Base-by-base conservation (phyloP, 2,113 vertebrate species). In the Cebidichthys violaceus region DNA sequence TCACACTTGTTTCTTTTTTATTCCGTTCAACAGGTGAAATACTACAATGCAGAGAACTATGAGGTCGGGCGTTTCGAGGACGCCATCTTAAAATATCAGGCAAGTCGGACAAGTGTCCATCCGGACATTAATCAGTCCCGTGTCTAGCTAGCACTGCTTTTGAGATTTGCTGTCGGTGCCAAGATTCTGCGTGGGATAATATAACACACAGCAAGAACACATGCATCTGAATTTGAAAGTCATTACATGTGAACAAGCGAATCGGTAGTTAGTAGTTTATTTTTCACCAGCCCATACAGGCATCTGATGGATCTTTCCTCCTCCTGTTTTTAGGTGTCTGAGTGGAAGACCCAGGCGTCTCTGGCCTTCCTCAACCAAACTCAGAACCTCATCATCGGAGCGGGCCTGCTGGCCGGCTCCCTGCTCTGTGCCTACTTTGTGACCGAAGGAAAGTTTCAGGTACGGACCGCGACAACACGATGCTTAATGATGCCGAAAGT, bases 381-480 rank as follows among this genome's bases (percentile, higher is more conserved):
- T 0, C 98, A 99, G 94, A 99, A 99, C 82, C 0, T 97, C 15
- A 92, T 99, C 90, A 99, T 99, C 6, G 96, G 97, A 0, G 65
- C 90, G 0, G 98, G 98, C 14, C 95, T 99, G 52, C 95, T 99
- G 1, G 93, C 96, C 0, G 98, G 98, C n/a, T 99, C 96, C 9
- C 92, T 99, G 80, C 96, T 99, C 79, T 99, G 97, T 1, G 96
- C 97, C 4, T 98, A 97, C 89, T 99, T 98, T 39, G 98, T 99
- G 82, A 97, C 95, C 0, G 96, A 98, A 80, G 94, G 95, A 24
- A 98, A 94, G 86, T 95, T 99, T 60, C 88, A 96, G 95, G 98
- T 99, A 87, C 55, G 0, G 10, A 24, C 20, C 18, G 4, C 2
- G 4, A 2, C 1, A 0, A 18, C 4, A 9, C 20, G 4, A 7